phyloP scores from a whole-genome alignment of 1,140 invertebrate species.

The Drosophila kanapiae region DNA sequence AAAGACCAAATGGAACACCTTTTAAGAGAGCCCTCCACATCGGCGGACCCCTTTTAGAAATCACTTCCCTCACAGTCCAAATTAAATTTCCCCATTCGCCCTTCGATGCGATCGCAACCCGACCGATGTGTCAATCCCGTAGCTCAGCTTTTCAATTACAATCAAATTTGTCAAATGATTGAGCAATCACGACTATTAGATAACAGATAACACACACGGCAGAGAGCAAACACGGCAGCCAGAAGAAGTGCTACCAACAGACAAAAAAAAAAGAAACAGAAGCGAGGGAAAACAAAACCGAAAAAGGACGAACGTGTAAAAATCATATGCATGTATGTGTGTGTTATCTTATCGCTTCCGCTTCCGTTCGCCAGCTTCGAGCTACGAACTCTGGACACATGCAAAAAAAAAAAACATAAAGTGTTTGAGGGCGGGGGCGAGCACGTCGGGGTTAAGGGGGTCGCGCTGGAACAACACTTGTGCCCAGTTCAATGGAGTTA shows the following conservation, averaged over 20 bases:
- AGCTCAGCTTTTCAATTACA: slow-evolving; percentile 69
- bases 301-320: slow-evolving; percentile 39
- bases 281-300: slow-evolving; percentile 41
- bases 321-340: slow-evolving; percentile 43
- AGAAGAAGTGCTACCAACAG: slow-evolving; percentile 6
- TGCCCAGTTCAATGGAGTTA: slow-evolving; percentile 80
- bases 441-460: neutral
- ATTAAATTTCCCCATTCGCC: slow-evolving; percentile 21
- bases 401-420: slow-evolving; percentile 36
- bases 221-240: slow-evolving; percentile 38
- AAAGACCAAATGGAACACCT: neutral
- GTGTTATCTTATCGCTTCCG: slow-evolving; percentile 64
- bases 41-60: neutral
- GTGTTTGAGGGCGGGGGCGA: neutral
- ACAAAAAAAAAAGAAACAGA: slow-evolving; percentile 1
- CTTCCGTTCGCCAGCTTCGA: slow-evolving; percentile 42
- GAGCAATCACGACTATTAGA: slow-evolving; percentile 77
- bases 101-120: slow-evolving; percentile 25
- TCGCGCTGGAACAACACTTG: slow-evolving; percentile 41
- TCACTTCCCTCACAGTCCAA: slow-evolving; percentile 14
- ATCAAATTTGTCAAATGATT: slow-evolving; percentile 77
- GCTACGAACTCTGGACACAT: slow-evolving; percentile 57
- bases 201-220: slow-evolving; percentile 76
- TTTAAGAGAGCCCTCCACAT: neutral
- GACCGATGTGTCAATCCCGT: slow-evolving; percentile 45